Evolutionary conservation across 1,140 invertebrate genomes (phyloP).

Genomic region (fruit fly (Drosophila melanogaster)): DNA sequence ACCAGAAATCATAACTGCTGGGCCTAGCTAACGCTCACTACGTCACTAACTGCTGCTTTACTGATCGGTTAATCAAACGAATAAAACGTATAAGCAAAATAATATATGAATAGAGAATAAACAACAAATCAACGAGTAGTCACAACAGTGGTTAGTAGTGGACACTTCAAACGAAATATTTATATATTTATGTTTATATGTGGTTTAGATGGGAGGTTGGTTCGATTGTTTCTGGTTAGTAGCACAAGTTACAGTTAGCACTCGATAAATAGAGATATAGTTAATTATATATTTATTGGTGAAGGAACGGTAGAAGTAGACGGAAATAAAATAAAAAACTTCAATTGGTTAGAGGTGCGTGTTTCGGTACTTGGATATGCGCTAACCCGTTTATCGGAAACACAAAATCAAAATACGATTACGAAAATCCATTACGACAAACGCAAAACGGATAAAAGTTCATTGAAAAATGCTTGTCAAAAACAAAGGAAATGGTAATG

Average conservation of each 20-base stretch:
- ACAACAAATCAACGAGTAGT: slow-evolving; percentile 58
- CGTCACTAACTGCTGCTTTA: slow-evolving; percentile 44
- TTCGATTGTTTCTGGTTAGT: slow-evolving; percentile 59
- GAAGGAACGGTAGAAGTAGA: slow-evolving; percentile 42
- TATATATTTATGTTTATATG: slow-evolving; percentile 19
- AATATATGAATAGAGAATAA: slow-evolving; percentile 33
- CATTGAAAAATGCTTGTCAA: slow-evolving; percentile 64
- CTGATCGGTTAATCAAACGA: slow-evolving; percentile 37
- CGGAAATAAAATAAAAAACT: slow-evolving; percentile 46
- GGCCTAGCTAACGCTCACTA: slow-evolving; percentile 46
- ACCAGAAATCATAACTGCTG: slow-evolving; percentile 36
- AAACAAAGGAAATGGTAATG: slow-evolving; percentile 72
- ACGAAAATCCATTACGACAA: slow-evolving; percentile 58
- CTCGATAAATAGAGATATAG: slow-evolving; percentile 66
- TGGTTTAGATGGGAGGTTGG: slow-evolving; percentile 37
- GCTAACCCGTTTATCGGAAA: slow-evolving; percentile 54
- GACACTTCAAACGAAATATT: slow-evolving; percentile 77
- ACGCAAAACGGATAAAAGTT: slow-evolving; percentile 50
- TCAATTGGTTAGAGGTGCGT: slow-evolving; percentile 35
- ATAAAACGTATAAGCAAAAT: slow-evolving; percentile 15
- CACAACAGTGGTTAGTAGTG: slow-evolving; percentile 77
- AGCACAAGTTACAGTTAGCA: slow-evolving; percentile 78
- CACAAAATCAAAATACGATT: slow-evolving; percentile 58
- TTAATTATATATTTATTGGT: slow-evolving; percentile 48
- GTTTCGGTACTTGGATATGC: slow-evolving; percentile 43